Evolutionary conservation across 2,797 vertebrate genomes (phyloP), one percentile per base, ranked within the genome.

Genomic region (Masticophis lateralis): DNA sequence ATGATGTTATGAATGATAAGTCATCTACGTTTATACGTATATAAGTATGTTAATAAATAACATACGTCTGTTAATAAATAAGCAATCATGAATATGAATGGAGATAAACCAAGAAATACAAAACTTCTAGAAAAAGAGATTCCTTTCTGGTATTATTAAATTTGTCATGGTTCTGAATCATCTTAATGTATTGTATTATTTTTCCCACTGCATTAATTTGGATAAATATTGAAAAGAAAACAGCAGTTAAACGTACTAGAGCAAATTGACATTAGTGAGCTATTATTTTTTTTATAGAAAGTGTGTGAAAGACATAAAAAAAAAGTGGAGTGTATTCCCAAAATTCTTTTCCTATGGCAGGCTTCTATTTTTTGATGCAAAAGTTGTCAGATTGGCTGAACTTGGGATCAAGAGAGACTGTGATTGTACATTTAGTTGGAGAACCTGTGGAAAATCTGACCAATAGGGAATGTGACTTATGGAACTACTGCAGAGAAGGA

Each of bases 1-100:
- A 96, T 96, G 94, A 87, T 93, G 93, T 94, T 93, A 61, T 89
- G 90, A 91, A 83, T 37, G 7, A 20, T 83, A 83, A 13, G 20
- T 47, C 79, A 47, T 47, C 79, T 83, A 83, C 74, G 47, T 83
- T 25, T 79, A 5, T 74, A 74, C 6, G n/a, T 27, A 3, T 27
- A n/a, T 66, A 16, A 7, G n/a, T 86, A 61, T n/a, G 6, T 51
- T 89, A 37, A 83, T 4, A 87, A 87, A 90, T 51, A 51, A 53
- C 32, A 53, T 51, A 51, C 8, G 13, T 89, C 63, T 59, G 11
- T 79, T 89, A 37, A 61, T 7, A 87, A 90, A 87, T 53, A 51
- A 53, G 22, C 11, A 37, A 28, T 51, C 20, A 27, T 43, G 1
- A 43, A 6, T 47, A 56, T 53, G 47, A 53, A 63, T 93, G 32